Conservation (phyloP, 92 coral and sea anemone species). For the Muricea muricata region DNA sequence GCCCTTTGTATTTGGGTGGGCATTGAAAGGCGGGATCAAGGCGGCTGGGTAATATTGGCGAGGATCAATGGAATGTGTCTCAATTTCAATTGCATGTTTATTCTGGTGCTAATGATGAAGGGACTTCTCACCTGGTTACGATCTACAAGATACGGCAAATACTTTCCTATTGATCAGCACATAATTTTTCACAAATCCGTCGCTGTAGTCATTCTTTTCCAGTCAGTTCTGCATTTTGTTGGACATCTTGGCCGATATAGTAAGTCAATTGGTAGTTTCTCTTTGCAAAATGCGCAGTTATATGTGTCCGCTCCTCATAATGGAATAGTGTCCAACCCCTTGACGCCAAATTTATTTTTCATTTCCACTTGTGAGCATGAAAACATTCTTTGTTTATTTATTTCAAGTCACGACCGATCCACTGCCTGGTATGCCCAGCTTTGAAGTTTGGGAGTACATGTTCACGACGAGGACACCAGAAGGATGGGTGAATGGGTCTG, state of each 20-base stretch:
- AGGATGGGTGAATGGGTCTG: conserved; percentile 51
- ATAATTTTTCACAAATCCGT: conserved; percentile 34
- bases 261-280: background rate
- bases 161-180: conserved; percentile 36
- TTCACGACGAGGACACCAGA: conserved; percentile 33
- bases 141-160: background rate
- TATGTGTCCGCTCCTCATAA: no score
- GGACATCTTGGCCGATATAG: conserved; percentile 42
- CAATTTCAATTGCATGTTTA: conserved; percentile 32
- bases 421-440: background rate
- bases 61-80: conserved; percentile 39
- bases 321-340: no score
- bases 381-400: background rate
- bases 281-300: no score
- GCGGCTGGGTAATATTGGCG: conserved; percentile 39
- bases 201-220: conserved; percentile 22
- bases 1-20: conserved; percentile 31
- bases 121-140: conserved; percentile 35
- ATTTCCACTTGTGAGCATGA: no score
- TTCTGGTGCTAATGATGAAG: conserved; percentile 50
- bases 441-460: conserved; percentile 36
- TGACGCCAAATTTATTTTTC: no score
- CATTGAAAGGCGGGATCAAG: conserved; percentile 11
- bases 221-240: conserved; percentile 37
- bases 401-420: conserved; percentile 26